Evolutionary conservation across 1,140 invertebrate species (phyloP).

Genomic region (Pteromalus puparum): DNA sequence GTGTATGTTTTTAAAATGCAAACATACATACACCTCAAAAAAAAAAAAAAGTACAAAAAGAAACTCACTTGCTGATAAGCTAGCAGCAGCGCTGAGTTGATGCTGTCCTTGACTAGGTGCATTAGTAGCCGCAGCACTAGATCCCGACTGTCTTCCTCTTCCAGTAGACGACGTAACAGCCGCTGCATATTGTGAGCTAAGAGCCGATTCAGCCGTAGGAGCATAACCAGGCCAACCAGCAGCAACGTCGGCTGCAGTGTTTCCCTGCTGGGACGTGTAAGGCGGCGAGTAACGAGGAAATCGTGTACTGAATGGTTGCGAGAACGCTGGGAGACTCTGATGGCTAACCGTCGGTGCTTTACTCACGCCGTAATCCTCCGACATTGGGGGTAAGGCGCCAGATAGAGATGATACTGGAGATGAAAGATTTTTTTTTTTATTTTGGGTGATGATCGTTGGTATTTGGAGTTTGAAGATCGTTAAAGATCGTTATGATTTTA

Average conservation of each 20-base stretch:
- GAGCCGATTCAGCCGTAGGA: conserved; percentile 11
- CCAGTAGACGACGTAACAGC: conserved; percentile 32
- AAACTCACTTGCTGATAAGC: conserved; percentile 66
- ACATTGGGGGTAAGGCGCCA: conserved; percentile 10
- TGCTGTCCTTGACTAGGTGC: conserved; percentile 56
- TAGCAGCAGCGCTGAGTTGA: conserved; percentile 64
- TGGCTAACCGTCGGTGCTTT: conserved; percentile 64
- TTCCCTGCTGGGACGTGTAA: conserved; percentile 61
- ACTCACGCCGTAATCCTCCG: conserved; percentile 65
- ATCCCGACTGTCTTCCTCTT: background rate
- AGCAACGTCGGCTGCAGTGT: conserved; percentile 49
- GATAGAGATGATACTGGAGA: background rate
- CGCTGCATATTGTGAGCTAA: conserved; percentile 54
- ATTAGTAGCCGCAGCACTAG: background rate
- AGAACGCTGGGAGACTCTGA: conserved; percentile 67
- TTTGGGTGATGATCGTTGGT: too few species aligned
- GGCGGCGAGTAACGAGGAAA: conserved; percentile 65
- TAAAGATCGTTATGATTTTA: too few species aligned
- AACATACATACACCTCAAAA: background rate
- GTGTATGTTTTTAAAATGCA: background rate
- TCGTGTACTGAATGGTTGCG: conserved; percentile 63
- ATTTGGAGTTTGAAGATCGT: too few species aligned
- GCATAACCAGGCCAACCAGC: conserved; percentile 57
- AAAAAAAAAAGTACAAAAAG: background rate
- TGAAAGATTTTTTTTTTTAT: background rate